phyloP scores from a whole-genome alignment of 2,797 vertebrate species.

The Eremophila alpestris region DNA sequence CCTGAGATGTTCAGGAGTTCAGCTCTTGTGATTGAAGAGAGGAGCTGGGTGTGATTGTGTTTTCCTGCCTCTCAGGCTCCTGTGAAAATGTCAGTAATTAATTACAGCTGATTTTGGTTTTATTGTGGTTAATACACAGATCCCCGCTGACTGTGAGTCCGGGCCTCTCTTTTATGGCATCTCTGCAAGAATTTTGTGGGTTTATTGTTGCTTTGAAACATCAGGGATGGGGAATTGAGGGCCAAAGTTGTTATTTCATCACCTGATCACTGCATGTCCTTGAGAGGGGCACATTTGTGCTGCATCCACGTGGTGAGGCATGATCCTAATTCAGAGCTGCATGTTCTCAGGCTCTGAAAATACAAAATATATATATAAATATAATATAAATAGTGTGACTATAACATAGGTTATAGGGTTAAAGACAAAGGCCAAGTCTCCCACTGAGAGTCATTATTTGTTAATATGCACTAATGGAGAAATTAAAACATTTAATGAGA shows the following conservation, averaged over 20 bases:
- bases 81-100: background rate
- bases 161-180: background rate
- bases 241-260: background rate
- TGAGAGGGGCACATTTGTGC: background rate
- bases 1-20: background rate
- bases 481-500: background rate
- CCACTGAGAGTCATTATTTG: background rate
- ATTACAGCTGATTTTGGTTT: background rate
- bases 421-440: background rate
- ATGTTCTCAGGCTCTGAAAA: background rate
- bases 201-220: background rate
- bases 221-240: background rate
- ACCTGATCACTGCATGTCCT: background rate
- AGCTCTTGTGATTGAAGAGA: background rate
- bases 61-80: background rate
- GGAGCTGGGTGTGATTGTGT: background rate
- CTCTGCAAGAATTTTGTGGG: background rate
- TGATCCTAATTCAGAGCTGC: background rate
- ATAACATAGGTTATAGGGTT: background rate
- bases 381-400: background rate
- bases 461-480: background rate
- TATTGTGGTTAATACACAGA: background rate
- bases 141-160: background rate
- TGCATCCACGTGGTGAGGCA: background rate
- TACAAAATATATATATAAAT: too few species aligned